These are phyloP conservation scores for Bemisia tabaci DNA, from an alignment of 1,140 invertebrate genomes.

Conservation along the genomic window DNA sequence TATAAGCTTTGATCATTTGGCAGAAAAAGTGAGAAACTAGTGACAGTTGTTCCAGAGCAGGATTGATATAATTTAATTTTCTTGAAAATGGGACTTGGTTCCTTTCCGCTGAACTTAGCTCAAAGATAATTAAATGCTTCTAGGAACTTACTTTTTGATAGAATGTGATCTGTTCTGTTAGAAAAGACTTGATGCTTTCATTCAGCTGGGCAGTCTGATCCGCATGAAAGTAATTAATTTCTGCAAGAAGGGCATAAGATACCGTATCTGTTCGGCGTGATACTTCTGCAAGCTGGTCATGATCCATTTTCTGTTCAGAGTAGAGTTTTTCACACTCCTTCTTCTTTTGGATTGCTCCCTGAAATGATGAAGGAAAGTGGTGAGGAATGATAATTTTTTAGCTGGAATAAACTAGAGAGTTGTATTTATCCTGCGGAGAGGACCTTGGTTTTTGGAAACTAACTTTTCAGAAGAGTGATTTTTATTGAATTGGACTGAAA, in stretches of 20 bases:
- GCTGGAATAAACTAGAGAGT: no score
- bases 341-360: constrained; percentile 73
- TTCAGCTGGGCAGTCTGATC: constrained; percentile 79
- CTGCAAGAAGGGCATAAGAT: constrained; percentile 81
- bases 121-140: neutral
- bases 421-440: no score
- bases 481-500: no score
- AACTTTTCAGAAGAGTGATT: no score
- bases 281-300: constrained; percentile 62
- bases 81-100: no score
- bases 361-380: constrained; percentile 22
- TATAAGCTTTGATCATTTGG: no score
- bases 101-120: no score
- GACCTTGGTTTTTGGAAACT: no score
- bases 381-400: no score
- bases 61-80: no score
- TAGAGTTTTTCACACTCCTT: constrained; percentile 73
- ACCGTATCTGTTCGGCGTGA: constrained; percentile 72
- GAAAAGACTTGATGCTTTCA: constrained; percentile 67
- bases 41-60: no score
- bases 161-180: constrained; percentile 79
- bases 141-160: constrained; percentile 49
- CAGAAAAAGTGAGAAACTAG: no score
- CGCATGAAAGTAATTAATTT: constrained; percentile 82
- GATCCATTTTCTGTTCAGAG: constrained; percentile 68